phyloP scores from a whole-genome alignment of 2,113 vertebrate genomes.

The Dasyurus viverrinus region DNA sequence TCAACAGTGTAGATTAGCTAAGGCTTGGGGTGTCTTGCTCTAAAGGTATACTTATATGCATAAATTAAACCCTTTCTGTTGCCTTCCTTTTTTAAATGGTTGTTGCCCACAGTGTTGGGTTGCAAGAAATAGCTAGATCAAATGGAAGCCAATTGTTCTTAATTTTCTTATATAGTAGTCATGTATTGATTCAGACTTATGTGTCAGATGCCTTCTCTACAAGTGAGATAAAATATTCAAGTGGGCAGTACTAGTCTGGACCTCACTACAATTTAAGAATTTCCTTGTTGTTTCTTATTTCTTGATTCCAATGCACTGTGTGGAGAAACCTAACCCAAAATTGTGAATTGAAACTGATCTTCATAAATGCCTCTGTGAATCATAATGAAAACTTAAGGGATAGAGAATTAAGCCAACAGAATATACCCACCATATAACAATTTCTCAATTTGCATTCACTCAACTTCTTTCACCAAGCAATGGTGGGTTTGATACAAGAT shows the following conservation, averaged over 20 bases:
- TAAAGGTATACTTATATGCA: not conserved
- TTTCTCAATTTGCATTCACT: not conserved
- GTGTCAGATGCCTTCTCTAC: not conserved
- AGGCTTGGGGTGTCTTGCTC: not conserved
- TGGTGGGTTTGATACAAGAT: not conserved
- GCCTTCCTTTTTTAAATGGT: not conserved
- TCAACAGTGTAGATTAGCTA: not conserved
- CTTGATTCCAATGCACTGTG: not conserved
- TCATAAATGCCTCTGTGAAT: not conserved
- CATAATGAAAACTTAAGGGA: not conserved
- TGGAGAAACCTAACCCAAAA: not conserved
- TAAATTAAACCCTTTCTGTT: not conserved
- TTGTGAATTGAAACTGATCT: not conserved
- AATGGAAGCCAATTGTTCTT: not conserved
- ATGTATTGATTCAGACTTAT: not conserved
- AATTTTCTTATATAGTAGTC: not conserved
- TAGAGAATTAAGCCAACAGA: not conserved
- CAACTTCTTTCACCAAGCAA: not conserved
- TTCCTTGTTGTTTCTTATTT: not conserved
- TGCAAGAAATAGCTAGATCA: not conserved
- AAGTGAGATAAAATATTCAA: not conserved
- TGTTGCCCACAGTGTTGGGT: not conserved
- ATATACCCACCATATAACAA: not conserved
- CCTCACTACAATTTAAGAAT: not conserved
- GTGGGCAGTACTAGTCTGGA: not conserved